These are phyloP conservation scores for Cyprinodon brontotheroides DNA, from an alignment of 2,113 vertebrate species.

Conservation along the genomic window DNA sequence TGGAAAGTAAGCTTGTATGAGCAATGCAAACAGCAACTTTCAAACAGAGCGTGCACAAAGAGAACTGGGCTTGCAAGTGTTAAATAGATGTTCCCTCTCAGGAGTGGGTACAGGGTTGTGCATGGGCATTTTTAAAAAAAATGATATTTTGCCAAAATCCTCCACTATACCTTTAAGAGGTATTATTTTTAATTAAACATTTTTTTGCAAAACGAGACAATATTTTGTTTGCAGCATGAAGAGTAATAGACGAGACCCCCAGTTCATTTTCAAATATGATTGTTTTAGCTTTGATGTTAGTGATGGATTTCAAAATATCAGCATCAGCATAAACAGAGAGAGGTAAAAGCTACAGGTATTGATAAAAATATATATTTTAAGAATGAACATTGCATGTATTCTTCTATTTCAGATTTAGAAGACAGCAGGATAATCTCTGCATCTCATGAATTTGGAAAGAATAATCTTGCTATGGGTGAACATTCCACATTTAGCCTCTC, in stretches of 20 bases:
- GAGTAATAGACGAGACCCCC: neutral
- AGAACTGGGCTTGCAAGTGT: no score
- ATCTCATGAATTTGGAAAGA: neutral
- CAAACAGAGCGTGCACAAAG: no score
- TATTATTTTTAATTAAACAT: neutral
- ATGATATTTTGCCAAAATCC: no score
- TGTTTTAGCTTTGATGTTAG: constrained; percentile 10
- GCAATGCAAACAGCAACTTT: no score
- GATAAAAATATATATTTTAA: neutral
- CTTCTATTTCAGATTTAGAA: neutral
- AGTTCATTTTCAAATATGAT: neutral
- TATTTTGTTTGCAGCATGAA: constrained; percentile 14
- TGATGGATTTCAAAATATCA: neutral
- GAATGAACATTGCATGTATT: neutral
- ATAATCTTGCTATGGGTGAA: neutral
- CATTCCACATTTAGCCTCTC: neutral
- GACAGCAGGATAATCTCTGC: neutral
- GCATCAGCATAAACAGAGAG: neutral
- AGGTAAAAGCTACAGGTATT: neutral
- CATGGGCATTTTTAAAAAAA: no score
- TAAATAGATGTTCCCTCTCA: no score
- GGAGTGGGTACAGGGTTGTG: no score
- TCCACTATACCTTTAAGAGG: neutral
- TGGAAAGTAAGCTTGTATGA: no score
- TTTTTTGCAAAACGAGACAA: neutral